Evolutionary conservation across 2,797 vertebrate genomes (phyloP).

Genomic region (Tenualosa ilisha): DNA sequence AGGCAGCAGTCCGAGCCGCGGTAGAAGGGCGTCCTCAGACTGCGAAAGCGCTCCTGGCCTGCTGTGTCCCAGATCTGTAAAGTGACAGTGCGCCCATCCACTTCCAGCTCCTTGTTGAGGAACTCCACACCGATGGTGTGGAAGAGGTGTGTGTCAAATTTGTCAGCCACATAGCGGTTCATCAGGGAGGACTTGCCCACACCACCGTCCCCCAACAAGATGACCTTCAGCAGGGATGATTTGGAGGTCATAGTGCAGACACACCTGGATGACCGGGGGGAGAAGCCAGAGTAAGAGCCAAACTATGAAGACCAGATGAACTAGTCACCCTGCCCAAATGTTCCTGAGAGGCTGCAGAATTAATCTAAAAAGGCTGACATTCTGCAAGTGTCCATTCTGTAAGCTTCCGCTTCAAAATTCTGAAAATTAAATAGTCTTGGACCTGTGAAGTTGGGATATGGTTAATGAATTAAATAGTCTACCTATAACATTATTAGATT

Average conservation of each 20-base stretch:
- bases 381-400: not conserved
- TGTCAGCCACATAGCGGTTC: constrained; percentile 96
- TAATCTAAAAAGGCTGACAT: not conserved
- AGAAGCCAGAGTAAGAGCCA: not conserved
- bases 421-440: too few species aligned
- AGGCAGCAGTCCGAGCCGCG: constrained; percentile 97
- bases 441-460: too few species aligned
- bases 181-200: constrained; percentile 98
- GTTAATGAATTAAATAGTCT: too few species aligned
- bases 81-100: constrained; percentile 87
- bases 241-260: constrained; percentile 77
- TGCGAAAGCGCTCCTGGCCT: constrained; percentile 94
- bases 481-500: too few species aligned
- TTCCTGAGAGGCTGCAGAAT: not conserved
- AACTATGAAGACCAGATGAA: not conserved
- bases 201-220: constrained; percentile 93
- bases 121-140: constrained; percentile 98
- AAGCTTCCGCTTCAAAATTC: too few species aligned
- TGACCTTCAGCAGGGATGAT: constrained; percentile 91
- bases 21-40: constrained; percentile 95
- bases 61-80: constrained; percentile 99
- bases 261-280: not conserved
- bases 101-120: constrained; percentile 94
- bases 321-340: not conserved
- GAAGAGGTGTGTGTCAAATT: constrained; percentile 94